These are phyloP conservation scores for Hormaphis cornu DNA, from an alignment of 1,140 invertebrate genomes.

Conservation along the genomic window DNA sequence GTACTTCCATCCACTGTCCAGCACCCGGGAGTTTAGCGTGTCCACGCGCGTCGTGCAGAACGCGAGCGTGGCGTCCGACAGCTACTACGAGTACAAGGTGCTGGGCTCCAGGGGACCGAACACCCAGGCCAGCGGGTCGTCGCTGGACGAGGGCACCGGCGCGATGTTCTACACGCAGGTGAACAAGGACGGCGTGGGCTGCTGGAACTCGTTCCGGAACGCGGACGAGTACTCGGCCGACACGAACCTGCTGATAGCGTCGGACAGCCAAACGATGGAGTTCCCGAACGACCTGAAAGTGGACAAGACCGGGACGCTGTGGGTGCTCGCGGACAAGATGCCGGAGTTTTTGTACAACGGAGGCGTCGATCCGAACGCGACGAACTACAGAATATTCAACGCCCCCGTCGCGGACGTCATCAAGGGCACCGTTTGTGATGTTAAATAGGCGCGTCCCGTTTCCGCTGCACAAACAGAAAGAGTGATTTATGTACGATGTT, in stretches of 20 bases:
- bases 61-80: conserved; percentile 49
- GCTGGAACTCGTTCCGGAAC: conserved; percentile 53
- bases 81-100: conserved; percentile 56
- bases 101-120: conserved; percentile 59
- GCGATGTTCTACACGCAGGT: conserved; percentile 66
- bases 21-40: conserved; percentile 58
- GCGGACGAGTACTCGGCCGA: conserved; percentile 41
- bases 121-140: conserved; percentile 62
- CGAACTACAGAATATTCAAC: conserved; percentile 66
- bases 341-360: conserved; percentile 61
- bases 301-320: conserved; percentile 50
- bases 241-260: conserved; percentile 53
- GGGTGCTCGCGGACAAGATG: conserved; percentile 73
- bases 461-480: no score
- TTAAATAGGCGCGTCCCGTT: conserved; percentile 37
- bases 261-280: conserved; percentile 61
- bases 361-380: conserved; percentile 60
- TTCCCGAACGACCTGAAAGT: conserved; percentile 72
- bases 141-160: conserved; percentile 58
- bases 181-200: conserved; percentile 64
- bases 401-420: conserved; percentile 55
- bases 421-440: conserved; percentile 62
- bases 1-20: conserved; percentile 68
- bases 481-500: no score
- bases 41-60: conserved; percentile 52